Percentiles rank a stretch among this genome's conserved stretches.
phyloP scores from a whole-genome alignment of 2,888 invertebrate species.

The Cyclophora albipunctata region DNA sequence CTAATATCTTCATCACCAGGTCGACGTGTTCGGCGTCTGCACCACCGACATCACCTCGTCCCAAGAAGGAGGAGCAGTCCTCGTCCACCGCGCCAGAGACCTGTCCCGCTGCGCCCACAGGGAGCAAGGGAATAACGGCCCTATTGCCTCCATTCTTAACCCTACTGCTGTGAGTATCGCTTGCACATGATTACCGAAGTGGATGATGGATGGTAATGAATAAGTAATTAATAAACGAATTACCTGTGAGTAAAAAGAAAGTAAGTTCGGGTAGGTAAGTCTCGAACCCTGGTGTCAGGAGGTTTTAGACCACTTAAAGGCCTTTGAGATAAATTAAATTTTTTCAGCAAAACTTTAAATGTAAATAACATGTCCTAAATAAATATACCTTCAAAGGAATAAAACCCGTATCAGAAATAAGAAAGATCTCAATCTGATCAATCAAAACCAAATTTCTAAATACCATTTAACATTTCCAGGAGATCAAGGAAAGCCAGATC shows the following conservation, averaged over 20 bases:
- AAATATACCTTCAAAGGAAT: too few species aligned
- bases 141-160: constrained; percentile 70
- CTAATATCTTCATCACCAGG: constrained; percentile 49
- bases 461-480: constrained; percentile 32
- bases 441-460: too few species aligned
- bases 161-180: constrained; percentile 65
- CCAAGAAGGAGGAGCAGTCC: constrained; percentile 67
- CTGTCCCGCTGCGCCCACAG: constrained; percentile 83
- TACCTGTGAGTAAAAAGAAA: too few species aligned
- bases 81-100: constrained; percentile 80
- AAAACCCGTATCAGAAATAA: too few species aligned
- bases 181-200: constrained; percentile 23
- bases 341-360: too few species aligned
- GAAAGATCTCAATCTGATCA: too few species aligned
- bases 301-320: too few species aligned
- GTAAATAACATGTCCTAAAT: too few species aligned
- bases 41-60: constrained; percentile 81
- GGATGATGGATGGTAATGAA: constrained; percentile 10
- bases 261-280: too few species aligned
- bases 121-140: constrained; percentile 79
- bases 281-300: too few species aligned
- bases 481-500: constrained; percentile 73
- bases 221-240: too few species aligned
- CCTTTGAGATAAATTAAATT: too few species aligned
- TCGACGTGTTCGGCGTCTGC: constrained; percentile 89